Evolutionary conservation across 2,888 invertebrate species (phyloP).

Genomic region (Folsomia candida): DNA sequence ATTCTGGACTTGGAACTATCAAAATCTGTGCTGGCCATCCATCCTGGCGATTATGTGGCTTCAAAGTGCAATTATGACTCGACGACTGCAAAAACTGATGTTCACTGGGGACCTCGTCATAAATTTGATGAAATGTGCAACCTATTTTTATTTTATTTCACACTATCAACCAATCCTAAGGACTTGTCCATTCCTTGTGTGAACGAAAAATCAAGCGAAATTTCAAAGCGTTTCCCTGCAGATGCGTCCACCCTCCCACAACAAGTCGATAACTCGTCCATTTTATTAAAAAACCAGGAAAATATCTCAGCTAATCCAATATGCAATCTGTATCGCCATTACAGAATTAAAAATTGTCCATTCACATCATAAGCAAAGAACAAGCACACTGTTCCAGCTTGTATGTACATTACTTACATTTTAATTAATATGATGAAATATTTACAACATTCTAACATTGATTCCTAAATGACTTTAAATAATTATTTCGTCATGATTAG

Average conservation of each 20-base stretch:
- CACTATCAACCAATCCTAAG: neutral
- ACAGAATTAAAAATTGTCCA: neutral
- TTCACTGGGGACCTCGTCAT: constrained; percentile 8
- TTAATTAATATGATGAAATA: too few relatives aligned
- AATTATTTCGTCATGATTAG: too few relatives aligned
- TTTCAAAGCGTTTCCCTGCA: constrained; percentile 2
- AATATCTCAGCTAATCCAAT: neutral
- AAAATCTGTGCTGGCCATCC: neutral
- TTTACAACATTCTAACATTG: too few relatives aligned
- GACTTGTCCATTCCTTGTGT: constrained; percentile 19
- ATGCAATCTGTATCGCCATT: neutral
- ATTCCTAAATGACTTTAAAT: too few relatives aligned
- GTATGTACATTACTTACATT: too few relatives aligned
- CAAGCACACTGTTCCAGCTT: too few relatives aligned
- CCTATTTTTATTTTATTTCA: constrained; percentile 21
- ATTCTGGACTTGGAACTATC: neutral
- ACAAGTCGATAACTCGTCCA: neutral
- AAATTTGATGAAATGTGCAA: constrained; percentile 23
- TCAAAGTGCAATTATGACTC: constrained; percentile 20
- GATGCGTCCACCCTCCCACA: neutral
- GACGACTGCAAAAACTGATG: neutral
- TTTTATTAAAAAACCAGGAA: too few relatives aligned
- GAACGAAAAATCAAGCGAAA: constrained; percentile 12
- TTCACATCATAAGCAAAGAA: neutral
- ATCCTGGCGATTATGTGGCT: constrained; percentile 20